These are phyloP conservation scores for Karalla daura DNA, from an alignment of 2,797 vertebrate genomes.

Conservation along the genomic window DNA sequence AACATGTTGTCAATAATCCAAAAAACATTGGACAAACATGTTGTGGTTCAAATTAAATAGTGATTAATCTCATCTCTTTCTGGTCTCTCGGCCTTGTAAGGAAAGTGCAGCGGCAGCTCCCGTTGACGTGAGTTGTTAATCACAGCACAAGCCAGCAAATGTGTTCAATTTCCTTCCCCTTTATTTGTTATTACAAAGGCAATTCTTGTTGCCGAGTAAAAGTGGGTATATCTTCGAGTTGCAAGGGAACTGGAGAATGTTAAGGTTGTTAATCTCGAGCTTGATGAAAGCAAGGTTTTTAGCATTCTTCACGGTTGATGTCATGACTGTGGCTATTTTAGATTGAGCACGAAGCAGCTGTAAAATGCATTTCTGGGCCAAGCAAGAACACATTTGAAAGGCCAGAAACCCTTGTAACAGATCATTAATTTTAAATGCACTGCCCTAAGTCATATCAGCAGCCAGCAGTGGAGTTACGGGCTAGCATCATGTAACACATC, in stretches of 20 bases:
- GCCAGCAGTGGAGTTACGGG: constrained; percentile 43
- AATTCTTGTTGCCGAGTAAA: constrained; percentile 54
- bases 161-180: constrained; percentile 53
- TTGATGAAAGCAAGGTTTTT: constrained; percentile 34
- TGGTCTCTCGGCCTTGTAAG: constrained; percentile 47
- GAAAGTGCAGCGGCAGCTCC: constrained; percentile 55
- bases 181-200: constrained; percentile 65
- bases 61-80: constrained; percentile 64
- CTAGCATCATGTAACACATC: constrained; percentile 32
- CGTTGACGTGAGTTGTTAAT: constrained; percentile 64
- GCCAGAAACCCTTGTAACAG: constrained; percentile 67
- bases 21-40: constrained; percentile 30
- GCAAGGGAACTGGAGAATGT: constrained; percentile 23
- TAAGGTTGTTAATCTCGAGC: constrained; percentile 31
- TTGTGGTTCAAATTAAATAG: constrained; percentile 51
- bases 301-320: constrained; percentile 52
- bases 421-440: constrained; percentile 73
- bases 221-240: constrained; percentile 20
- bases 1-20: constrained; percentile 57
- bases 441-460: constrained; percentile 59
- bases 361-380: constrained; percentile 64
- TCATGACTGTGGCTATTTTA: constrained; percentile 54
- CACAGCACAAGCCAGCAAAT: constrained; percentile 50
- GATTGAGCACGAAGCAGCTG: constrained; percentile 51
- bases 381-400: constrained; percentile 61